A percentile compares a stretch with the other conserved stretches of the same genome.
phyloP scores from a whole-genome alignment of 1,140 invertebrate genomes.

The Drosophila quadrilineata region DNA sequence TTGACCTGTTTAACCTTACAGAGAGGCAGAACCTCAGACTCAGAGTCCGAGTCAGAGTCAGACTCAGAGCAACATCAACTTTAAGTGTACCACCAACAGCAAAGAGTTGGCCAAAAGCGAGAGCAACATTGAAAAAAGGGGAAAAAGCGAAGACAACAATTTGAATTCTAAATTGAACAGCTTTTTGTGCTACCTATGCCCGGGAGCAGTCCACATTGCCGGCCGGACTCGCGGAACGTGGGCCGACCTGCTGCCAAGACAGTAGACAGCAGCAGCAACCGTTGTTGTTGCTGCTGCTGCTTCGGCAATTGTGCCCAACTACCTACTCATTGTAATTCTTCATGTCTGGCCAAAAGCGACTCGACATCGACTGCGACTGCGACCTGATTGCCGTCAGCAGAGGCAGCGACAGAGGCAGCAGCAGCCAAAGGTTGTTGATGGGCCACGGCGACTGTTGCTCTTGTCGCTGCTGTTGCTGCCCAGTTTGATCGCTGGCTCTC shows the following conservation, averaged over 20 bases:
- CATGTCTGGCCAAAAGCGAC: constrained; percentile 64
- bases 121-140: constrained; percentile 15
- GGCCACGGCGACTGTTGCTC: constrained; percentile 69
- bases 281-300: constrained; percentile 26
- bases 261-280: constrained; percentile 33
- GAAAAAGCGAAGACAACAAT: constrained; percentile 72
- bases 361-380: constrained; percentile 40
- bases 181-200: constrained; percentile 79
- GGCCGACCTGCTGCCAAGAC: constrained; percentile 75
- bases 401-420: constrained; percentile 36
- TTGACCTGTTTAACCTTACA: constrained; percentile 79
- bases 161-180: constrained; percentile 80
- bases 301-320: constrained; percentile 75
- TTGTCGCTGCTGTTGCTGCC: constrained; percentile 40
- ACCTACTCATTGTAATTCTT: constrained; percentile 79
- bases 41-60: constrained; percentile 5
- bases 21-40: constrained; percentile 11
- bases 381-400: constrained; percentile 70
- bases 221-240: constrained; percentile 59
- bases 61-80: constrained; percentile 1
- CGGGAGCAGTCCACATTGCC: constrained; percentile 58
- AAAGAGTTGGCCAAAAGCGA: not conserved
- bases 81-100: constrained; percentile 15
- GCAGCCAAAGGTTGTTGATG: too few relatives aligned
- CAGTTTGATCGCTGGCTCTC: constrained; percentile 19